Percentiles rank a stretch among this genome's conserved stretches.
These are phyloP conservation scores for Indicator indicator DNA, from an alignment of 2,113 vertebrate genomes.

Conservation along the genomic window DNA sequence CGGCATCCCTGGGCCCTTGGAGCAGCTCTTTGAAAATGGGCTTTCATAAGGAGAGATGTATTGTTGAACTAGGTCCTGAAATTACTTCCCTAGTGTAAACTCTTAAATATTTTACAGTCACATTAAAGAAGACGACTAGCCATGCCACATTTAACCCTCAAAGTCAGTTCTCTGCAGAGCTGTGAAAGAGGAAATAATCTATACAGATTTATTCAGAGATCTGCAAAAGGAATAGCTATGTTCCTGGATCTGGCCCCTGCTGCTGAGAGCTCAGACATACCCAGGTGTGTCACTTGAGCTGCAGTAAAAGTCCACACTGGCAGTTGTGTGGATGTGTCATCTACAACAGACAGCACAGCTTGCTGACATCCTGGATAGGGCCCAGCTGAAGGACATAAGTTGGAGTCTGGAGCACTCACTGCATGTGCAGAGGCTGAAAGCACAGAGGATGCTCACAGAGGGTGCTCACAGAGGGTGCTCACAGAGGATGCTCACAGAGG, in stretches of 20 bases:
- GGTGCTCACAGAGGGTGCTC: too few relatives aligned
- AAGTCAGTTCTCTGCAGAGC: neutral
- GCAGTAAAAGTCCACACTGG: neutral
- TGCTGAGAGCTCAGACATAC: neutral
- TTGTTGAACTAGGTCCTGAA: neutral
- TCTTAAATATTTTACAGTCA: constrained; percentile 24
- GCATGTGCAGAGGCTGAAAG: rapidly evolving
- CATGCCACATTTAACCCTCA: neutral
- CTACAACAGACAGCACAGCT: rapidly evolving
- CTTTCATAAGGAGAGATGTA: neutral
- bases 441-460: neutral
- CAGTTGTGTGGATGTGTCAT: neutral
- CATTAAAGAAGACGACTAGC: neutral
- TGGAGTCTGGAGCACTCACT: neutral
- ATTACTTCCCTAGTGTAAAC: constrained; percentile 2
- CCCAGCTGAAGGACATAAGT: rapidly evolving
- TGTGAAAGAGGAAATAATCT: neutral
- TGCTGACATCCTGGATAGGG: neutral
- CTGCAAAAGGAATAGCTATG: neutral
- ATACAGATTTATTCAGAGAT: neutral
- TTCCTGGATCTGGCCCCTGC: neutral
- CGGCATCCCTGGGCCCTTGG: neutral
- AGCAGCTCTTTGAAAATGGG: neutral
- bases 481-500: neutral
- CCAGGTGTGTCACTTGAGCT: neutral